phyloP scores from a whole-genome alignment of 2,797 vertebrate species.

The Pseudomugil tenellus region DNA sequence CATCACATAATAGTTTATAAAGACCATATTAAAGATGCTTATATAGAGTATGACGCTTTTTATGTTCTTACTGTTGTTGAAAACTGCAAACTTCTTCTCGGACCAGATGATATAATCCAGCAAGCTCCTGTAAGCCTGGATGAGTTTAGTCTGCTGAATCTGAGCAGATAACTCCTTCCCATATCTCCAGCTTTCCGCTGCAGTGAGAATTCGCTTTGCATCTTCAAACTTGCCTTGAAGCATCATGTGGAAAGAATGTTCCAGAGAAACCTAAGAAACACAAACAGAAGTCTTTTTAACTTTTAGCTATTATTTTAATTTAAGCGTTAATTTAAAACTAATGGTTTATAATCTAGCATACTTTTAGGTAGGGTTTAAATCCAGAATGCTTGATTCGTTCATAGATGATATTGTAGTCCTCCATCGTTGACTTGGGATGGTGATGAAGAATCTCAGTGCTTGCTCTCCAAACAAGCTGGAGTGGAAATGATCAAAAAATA shows the following conservation, averaged over 20 bases:
- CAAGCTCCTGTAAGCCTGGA: conserved; percentile 89
- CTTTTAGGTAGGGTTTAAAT: conserved; percentile 87
- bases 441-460: conserved; percentile 90
- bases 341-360: conserved; percentile 49
- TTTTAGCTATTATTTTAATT: neutral
- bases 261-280: conserved; percentile 85
- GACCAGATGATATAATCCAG: conserved; percentile 90
- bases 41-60: neutral
- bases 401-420: conserved; percentile 86
- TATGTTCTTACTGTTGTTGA: conserved; percentile 76
- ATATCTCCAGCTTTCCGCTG: conserved; percentile 88
- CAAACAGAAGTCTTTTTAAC: neutral
- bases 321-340: neutral
- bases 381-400: conserved; percentile 90
- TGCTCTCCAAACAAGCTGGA: conserved; percentile 89
- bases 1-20: conserved; percentile 21
- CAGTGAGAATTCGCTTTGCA: conserved; percentile 83
- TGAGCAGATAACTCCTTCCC: conserved; percentile 82
- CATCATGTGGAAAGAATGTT: conserved; percentile 89
- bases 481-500: conserved; percentile 3
- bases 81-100: conserved; percentile 75
- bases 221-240: conserved; percentile 84
- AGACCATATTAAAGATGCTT: conserved; percentile 6
- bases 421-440: conserved; percentile 82
- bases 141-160: conserved; percentile 78